Evolutionary conservation across 2,888 invertebrate species (phyloP).

Genomic region (Agriopis aurantiaria): DNA sequence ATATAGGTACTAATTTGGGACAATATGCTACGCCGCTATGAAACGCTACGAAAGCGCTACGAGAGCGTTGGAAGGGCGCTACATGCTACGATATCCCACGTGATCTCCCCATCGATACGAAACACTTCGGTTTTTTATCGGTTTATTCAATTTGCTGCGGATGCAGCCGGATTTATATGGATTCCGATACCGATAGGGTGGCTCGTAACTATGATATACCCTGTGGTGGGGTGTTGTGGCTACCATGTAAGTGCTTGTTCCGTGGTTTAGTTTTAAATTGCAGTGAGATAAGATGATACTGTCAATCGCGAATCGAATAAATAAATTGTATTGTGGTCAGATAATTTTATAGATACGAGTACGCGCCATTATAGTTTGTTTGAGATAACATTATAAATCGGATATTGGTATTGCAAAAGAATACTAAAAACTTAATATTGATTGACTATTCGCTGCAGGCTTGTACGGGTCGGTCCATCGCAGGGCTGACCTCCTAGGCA

Average conservation of each 20-base stretch:
- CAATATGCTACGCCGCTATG: not conserved
- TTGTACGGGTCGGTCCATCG: no score
- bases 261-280: constrained; percentile 9
- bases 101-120: constrained; percentile 44
- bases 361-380: not conserved
- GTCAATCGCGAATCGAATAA: not conserved
- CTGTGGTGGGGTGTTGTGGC: constrained; percentile 12
- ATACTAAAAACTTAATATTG: not conserved
- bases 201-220: not conserved
- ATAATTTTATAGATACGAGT: not conserved
- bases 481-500: no score
- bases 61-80: constrained; percentile 16
- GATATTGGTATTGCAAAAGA: no score
- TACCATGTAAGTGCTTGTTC: constrained; percentile 10
- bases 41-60: constrained; percentile 16
- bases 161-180: constrained; percentile 59
- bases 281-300: constrained; percentile 11
- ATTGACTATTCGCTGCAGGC: not conserved
- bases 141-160: constrained; percentile 76
- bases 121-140: constrained; percentile 64
- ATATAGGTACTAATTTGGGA: not conserved
- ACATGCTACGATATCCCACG: constrained; percentile 19
- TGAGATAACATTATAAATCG: not conserved
- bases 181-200: constrained; percentile 40
- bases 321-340: not conserved